These are phyloP conservation scores for Cloeon dipterum DNA, from an alignment of 2,888 invertebrate species.

Conservation along the genomic window DNA sequence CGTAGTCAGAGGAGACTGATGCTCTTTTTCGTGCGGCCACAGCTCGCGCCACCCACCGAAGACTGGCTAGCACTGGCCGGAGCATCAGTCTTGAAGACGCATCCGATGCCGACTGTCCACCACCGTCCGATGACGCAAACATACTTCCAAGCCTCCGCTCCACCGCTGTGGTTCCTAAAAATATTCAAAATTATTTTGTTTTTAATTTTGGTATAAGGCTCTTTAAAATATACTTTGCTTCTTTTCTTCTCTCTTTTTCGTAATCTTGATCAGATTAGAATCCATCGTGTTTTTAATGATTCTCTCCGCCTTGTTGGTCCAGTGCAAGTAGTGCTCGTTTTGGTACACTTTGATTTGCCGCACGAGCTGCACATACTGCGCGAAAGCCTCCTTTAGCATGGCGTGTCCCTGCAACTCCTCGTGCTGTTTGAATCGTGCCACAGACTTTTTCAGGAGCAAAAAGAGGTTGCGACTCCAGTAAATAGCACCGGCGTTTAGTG, in stretches of 20 bases:
- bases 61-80: not conserved
- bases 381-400: not conserved
- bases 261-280: not conserved
- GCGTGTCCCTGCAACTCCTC: not conserved
- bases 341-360: not conserved
- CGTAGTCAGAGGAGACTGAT: not conserved
- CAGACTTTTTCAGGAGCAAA: conserved; percentile 53
- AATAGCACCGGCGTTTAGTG: conserved; percentile 61
- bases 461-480: conserved; percentile 67
- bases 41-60: not conserved
- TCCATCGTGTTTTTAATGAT: not conserved
- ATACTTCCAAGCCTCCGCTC: not conserved
- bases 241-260: not conserved
- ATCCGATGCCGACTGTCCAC: not conserved
- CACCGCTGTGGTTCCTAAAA: not conserved
- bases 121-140: not conserved
- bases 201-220: no score
- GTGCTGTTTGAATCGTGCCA: no score
- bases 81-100: not conserved
- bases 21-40: not conserved
- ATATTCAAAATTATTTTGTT: no score
- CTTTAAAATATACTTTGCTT: no score
- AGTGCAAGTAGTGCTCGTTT: not conserved
- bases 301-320: not conserved
- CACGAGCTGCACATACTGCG: not conserved